A percentile compares a stretch with the other conserved stretches of the same genome.
phyloP scores from a whole-genome alignment of 2,888 invertebrate species.

The Napeogenes sylphis region DNA sequence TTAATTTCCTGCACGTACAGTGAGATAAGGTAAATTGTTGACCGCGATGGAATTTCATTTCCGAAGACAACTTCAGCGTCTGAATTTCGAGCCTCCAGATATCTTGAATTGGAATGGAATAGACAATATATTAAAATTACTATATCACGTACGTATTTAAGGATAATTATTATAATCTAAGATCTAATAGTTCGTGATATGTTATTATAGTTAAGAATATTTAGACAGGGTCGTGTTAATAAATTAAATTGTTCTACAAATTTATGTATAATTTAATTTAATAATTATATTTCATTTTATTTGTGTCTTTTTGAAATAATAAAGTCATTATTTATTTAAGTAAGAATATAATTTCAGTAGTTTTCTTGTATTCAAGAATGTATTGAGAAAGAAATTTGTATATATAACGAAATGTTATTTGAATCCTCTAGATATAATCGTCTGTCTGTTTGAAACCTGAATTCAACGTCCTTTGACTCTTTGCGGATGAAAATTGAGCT shows the following conservation, averaged over 20 bases:
- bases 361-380: not conserved
- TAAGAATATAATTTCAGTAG: too few species aligned
- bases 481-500: constrained; percentile 20
- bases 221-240: too few species aligned
- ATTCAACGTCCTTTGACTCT: constrained; percentile 17
- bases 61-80: constrained; percentile 40
- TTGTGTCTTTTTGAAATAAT: too few species aligned
- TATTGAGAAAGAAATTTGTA: too few species aligned
- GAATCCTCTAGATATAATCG: not conserved
- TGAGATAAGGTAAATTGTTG: constrained; percentile 36
- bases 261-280: too few species aligned
- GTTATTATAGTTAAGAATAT: too few species aligned
- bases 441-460: constrained; percentile 13
- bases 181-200: too few species aligned
- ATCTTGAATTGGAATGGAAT: constrained; percentile 16
- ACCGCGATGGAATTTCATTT: constrained; percentile 49
- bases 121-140: constrained; percentile 15
- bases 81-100: constrained; percentile 28
- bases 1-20: constrained; percentile 28
- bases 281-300: too few species aligned
- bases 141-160: not conserved
- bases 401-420: too few species aligned
- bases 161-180: too few species aligned
- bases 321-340: too few species aligned
- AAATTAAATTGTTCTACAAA: too few species aligned